phyloP scores from a whole-genome alignment of 2,888 invertebrate species.

The Perizoma affinitatum region DNA sequence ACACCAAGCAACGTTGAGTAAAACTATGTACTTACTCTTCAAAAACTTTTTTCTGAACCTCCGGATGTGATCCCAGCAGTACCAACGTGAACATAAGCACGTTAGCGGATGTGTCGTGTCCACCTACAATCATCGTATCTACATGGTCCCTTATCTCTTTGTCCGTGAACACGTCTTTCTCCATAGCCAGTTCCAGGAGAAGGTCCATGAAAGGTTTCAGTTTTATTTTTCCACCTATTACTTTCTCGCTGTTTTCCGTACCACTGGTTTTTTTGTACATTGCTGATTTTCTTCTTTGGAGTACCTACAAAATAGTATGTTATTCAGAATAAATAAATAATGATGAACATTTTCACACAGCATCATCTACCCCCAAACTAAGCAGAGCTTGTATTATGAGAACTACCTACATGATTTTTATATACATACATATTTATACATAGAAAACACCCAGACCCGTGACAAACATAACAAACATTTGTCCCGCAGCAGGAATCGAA shows the following conservation, averaged over 20 bases:
- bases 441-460: too few species aligned
- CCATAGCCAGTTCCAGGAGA: constrained; percentile 73
- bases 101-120: constrained; percentile 77
- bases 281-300: constrained; percentile 59
- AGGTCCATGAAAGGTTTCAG: constrained; percentile 83
- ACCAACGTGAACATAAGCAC: constrained; percentile 70
- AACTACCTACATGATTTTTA: too few species aligned
- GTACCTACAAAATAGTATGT: constrained; percentile 45
- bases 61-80: constrained; percentile 68
- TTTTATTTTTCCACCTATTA: constrained; percentile 51
- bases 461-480: too few species aligned
- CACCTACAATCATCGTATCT: constrained; percentile 84
- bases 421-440: too few species aligned
- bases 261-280: constrained; percentile 45
- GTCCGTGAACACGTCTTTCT: constrained; percentile 72
- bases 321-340: too few species aligned
- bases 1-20: too few species aligned
- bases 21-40: constrained; percentile 58
- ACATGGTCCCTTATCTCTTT: constrained; percentile 82
- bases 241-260: constrained; percentile 43
- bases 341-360: too few species aligned
- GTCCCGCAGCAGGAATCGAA: too few species aligned
- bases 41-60: constrained; percentile 63
- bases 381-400: too few species aligned
- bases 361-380: too few species aligned